These are phyloP conservation scores for Cryptocephalus primarius DNA, from an alignment of 2,888 invertebrate species.

Conservation along the genomic window DNA sequence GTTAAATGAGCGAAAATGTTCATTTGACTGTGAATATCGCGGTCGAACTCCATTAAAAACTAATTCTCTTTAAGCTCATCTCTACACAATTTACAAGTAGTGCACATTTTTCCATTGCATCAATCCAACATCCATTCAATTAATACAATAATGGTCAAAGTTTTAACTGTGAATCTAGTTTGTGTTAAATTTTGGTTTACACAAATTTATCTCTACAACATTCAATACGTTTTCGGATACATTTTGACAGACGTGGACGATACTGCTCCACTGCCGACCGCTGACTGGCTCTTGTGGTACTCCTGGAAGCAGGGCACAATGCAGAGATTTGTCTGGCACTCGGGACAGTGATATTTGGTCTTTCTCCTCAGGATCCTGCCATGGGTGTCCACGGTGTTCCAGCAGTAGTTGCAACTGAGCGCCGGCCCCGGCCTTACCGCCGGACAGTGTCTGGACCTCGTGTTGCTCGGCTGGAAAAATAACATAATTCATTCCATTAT, in stretches of 20 bases:
- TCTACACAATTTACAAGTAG: too few relatives aligned
- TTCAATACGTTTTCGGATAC: slow-evolving; percentile 6
- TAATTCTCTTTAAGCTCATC: too few relatives aligned
- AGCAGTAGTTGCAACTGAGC: slow-evolving; percentile 79
- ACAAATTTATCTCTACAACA: background rate
- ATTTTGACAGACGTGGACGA: slow-evolving; percentile 3
- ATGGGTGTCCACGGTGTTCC: slow-evolving; percentile 79
- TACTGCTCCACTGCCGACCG: background rate
- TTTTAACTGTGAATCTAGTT: too few relatives aligned
- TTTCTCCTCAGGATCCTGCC: slow-evolving; percentile 73
- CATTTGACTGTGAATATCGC: too few relatives aligned
- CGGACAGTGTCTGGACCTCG: slow-evolving; percentile 71
- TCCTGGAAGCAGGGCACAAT: slow-evolving; percentile 61
- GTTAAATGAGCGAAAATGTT: too few relatives aligned
- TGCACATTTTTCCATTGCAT: too few relatives aligned
- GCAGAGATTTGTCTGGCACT: slow-evolving; percentile 80
- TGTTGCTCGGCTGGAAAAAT: slow-evolving; percentile 29
- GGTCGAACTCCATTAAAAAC: too few relatives aligned
- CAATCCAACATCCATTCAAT: too few relatives aligned
- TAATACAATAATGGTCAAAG: too few relatives aligned
- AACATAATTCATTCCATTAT: background rate
- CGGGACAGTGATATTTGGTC: slow-evolving; percentile 84
- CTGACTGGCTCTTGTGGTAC: background rate
- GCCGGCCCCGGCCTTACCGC: slow-evolving; percentile 75
- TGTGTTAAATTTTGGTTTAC: too few relatives aligned